Conservation (phyloP, 1,140 invertebrate species). For the Magallana gigas region DNA sequence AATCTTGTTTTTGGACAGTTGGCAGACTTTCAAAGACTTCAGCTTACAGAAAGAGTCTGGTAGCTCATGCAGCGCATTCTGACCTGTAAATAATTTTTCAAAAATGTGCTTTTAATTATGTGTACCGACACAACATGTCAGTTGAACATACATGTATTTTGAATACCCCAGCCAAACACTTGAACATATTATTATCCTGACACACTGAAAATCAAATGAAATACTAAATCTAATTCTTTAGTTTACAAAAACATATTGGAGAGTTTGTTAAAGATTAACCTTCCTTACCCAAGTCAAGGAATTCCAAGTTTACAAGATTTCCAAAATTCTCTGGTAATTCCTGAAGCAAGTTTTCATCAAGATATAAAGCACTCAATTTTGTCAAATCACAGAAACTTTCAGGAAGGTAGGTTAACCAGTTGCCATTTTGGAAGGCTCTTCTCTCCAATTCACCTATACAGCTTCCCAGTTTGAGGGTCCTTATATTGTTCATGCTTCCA, state of each 20-base stretch:
- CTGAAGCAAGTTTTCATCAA: slow-evolving; percentile 74
- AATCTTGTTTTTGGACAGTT: slow-evolving; percentile 72
- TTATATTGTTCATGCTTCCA: slow-evolving; percentile 65
- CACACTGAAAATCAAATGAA: too few relatives aligned
- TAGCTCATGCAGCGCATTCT: slow-evolving; percentile 72
- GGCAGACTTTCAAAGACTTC: slow-evolving; percentile 66
- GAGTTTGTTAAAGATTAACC: too few relatives aligned
- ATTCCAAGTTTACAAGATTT: slow-evolving; percentile 67
- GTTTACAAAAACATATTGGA: too few relatives aligned
- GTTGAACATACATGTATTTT: too few relatives aligned
- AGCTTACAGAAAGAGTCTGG: slow-evolving; percentile 73
- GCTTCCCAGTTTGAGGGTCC: slow-evolving; percentile 72
- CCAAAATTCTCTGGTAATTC: slow-evolving; percentile 72
- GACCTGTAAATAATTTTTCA: slow-evolving; percentile 63
- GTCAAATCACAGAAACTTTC: slow-evolving; percentile 64
- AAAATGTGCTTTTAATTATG: not conserved
- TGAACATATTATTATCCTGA: too few relatives aligned
- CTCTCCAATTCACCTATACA: slow-evolving; percentile 72
- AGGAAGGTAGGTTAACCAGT: slow-evolving; percentile 72
- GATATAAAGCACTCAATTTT: slow-evolving; percentile 62
- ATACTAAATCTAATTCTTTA: too few relatives aligned
- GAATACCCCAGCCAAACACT: too few relatives aligned
- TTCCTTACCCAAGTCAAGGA: slow-evolving; percentile 70
- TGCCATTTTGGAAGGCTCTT: slow-evolving; percentile 74
- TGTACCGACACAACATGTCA: too few relatives aligned